Percentiles rank a stretch among this genome's conserved stretches.
Evolutionary conservation across 2,113 vertebrate genomes (phyloP).

Genomic region (Anolis sagrei): DNA sequence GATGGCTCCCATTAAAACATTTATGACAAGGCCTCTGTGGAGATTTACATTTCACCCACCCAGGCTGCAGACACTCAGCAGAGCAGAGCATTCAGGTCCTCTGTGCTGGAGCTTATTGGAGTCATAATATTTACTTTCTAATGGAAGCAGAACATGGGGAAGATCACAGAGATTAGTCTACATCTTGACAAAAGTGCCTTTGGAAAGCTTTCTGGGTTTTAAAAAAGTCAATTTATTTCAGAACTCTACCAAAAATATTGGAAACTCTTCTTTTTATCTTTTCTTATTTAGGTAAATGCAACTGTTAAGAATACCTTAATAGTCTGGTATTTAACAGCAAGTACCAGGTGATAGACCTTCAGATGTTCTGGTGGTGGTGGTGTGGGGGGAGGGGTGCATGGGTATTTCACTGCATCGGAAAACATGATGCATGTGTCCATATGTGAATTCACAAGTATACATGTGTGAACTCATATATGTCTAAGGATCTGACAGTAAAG

Average conservation of each 20-base stretch:
- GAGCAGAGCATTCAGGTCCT: neutral
- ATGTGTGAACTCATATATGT: neutral
- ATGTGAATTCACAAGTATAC: neutral
- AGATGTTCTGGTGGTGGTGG: too few relatives aligned
- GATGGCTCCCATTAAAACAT: neutral
- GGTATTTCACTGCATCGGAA: neutral
- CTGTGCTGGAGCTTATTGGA: constrained; percentile 6
- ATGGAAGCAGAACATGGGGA: neutral
- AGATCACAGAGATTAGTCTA: constrained; percentile 22
- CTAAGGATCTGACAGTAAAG: too few relatives aligned
- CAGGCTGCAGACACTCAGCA: constrained; percentile 6
- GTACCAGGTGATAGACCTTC: neutral
- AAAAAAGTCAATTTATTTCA: constrained; percentile 10
- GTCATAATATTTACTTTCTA: constrained; percentile 35
- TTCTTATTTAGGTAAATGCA: neutral
- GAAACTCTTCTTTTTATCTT: neutral
- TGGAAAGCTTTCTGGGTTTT: neutral
- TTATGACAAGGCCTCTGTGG: neutral
- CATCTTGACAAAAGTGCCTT: neutral
- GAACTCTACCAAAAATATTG: neutral
- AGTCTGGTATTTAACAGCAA: neutral
- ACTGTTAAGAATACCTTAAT: neutral
- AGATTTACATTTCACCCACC: constrained; percentile 5
- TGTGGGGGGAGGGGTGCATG: too few relatives aligned
- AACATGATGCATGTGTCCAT: neutral